phyloP scores from a whole-genome alignment of 2,113 vertebrate species.

The Pseudopipra pipra region DNA sequence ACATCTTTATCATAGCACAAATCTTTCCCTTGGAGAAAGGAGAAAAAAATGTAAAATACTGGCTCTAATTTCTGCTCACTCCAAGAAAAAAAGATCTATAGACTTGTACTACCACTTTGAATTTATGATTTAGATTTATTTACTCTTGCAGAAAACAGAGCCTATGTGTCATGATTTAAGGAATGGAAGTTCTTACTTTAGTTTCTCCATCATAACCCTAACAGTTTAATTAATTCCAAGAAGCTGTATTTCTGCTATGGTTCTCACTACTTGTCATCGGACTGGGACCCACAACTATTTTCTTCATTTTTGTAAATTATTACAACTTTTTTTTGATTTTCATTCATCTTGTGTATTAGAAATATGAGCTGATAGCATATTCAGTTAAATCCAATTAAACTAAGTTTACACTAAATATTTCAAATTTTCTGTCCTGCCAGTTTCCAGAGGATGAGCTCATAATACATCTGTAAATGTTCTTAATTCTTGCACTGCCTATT shows the following conservation, averaged over 20 bases:
- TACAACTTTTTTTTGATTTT: slow-evolving; percentile 32
- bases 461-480: slow-evolving; percentile 32
- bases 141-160: neutral
- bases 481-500: neutral
- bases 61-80: neutral
- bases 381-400: slow-evolving; percentile 30
- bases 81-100: neutral
- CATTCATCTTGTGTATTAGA: slow-evolving; percentile 1
- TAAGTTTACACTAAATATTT: neutral
- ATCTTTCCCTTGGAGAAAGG: neutral
- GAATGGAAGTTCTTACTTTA: neutral
- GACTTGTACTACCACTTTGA: neutral
- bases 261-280: neutral
- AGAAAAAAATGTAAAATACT: neutral
- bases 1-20: neutral
- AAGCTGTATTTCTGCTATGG: neutral
- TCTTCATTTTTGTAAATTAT: neutral
- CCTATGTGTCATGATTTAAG: neutral
- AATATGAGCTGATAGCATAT: neutral
- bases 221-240: neutral
- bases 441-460: neutral
- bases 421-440: neutral
- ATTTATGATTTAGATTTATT: neutral
- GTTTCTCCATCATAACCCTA: neutral
- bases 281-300: neutral